Conservation (phyloP, 1,140 invertebrate genomes). For the Euura lappo region DNA sequence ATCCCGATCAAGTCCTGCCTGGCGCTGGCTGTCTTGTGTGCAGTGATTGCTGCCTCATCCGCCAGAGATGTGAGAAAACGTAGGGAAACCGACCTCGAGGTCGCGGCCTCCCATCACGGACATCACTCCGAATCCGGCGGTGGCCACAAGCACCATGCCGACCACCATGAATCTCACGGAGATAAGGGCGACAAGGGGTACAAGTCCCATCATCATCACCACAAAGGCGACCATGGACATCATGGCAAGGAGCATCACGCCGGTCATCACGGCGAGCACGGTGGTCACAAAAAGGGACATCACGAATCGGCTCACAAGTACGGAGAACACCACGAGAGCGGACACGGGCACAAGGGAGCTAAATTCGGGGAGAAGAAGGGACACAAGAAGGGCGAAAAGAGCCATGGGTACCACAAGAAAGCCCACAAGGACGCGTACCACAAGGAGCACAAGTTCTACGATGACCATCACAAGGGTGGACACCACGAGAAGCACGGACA, state of each 20-base stretch:
- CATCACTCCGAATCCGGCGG: slow-evolving; percentile 39
- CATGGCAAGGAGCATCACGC: slow-evolving; percentile 61
- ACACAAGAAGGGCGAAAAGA: slow-evolving; percentile 69
- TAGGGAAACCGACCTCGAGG: slow-evolving; percentile 13
- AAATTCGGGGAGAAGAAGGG: slow-evolving; percentile 73
- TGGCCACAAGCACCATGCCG: slow-evolving; percentile 65
- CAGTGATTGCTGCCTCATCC: slow-evolving; percentile 24
- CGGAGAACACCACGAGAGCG: slow-evolving; percentile 74
- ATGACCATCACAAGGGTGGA: slow-evolving; percentile 77
- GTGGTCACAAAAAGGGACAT: slow-evolving; percentile 78
- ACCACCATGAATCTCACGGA: slow-evolving; percentile 65
- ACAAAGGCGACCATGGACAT: slow-evolving; percentile 71
- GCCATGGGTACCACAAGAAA: slow-evolving; percentile 74
- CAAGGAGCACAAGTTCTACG: slow-evolving; percentile 83
- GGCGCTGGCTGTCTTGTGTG: slow-evolving; percentile 26
- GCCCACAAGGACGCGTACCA: slow-evolving; percentile 79
- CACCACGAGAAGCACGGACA: slow-evolving; percentile 74
- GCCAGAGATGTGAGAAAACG: slow-evolving; percentile 28
- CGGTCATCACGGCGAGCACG: slow-evolving; percentile 74
- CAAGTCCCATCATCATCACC: slow-evolving; percentile 70
- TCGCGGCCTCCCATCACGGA: slow-evolving; percentile 3
- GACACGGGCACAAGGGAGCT: slow-evolving; percentile 75
- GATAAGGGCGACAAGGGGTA: slow-evolving; percentile 67
- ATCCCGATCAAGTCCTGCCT: slow-evolving; percentile 24
- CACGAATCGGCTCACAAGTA: slow-evolving; percentile 74